phyloP scores from a whole-genome alignment of 2,888 invertebrate species.

The Eristalis arbustorum region DNA sequence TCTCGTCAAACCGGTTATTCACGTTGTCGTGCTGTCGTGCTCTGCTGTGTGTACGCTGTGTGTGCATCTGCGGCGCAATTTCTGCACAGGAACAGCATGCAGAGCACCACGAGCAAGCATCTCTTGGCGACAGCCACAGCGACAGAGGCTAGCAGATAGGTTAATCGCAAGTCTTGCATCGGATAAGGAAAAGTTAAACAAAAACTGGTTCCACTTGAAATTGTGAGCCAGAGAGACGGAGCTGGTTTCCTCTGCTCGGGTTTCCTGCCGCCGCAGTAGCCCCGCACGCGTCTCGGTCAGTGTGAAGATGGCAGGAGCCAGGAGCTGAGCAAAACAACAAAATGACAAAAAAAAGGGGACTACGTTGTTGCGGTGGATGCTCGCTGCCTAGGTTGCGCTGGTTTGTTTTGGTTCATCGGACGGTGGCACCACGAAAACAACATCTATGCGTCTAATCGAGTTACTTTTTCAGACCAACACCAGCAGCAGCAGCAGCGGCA shows the following conservation, averaged over 20 bases:
- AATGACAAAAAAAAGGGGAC: neutral
- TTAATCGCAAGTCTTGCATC: constrained; percentile 63
- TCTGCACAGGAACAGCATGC: constrained; percentile 44
- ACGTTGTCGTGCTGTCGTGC: constrained; percentile 35
- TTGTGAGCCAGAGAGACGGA: constrained; percentile 49
- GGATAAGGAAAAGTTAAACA: constrained; percentile 69
- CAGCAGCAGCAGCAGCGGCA: neutral
- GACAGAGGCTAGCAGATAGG: constrained; percentile 43
- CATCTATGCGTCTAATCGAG: neutral
- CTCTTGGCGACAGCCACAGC: neutral
- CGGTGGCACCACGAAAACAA: neutral
- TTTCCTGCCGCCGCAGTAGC: neutral
- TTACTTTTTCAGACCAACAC: neutral
- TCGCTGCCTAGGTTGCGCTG: neutral
- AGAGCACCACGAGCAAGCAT: constrained; percentile 27
- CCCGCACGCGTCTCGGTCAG: neutral
- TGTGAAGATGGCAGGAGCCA: neutral
- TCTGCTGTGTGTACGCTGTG: constrained; percentile 1
- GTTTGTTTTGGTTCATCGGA: neutral
- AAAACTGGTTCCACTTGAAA: constrained; percentile 66
- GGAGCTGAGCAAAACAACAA: neutral
- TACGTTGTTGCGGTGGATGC: neutral
- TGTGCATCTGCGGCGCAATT: constrained; percentile 58
- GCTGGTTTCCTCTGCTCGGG: constrained; percentile 25
- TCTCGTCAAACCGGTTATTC: constrained; percentile 60